Conservation (phyloP, 2,888 invertebrate genomes). For the Acutogordius australiensis region DNA sequence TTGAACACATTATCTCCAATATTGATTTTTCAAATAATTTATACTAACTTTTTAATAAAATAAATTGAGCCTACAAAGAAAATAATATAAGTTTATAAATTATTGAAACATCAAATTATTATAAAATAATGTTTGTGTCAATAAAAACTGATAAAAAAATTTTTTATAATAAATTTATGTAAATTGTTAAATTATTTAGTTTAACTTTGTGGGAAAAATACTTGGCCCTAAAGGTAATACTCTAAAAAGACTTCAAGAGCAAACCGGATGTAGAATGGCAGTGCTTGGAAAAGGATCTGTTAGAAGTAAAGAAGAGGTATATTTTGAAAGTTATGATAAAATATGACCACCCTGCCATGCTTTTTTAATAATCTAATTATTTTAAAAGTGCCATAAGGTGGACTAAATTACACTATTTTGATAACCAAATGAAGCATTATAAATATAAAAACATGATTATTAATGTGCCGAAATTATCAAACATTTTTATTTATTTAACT, state of each 20-base stretch:
- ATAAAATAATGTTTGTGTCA: too few relatives aligned
- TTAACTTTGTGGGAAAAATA: conserved; percentile 8
- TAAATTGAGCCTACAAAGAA: too few relatives aligned
- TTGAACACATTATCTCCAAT: too few relatives aligned
- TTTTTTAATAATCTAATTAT: too few relatives aligned
- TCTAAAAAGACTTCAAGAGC: conserved; percentile 1
- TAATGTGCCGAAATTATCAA: not conserved
- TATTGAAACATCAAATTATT: too few relatives aligned
- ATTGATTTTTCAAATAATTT: too few relatives aligned
- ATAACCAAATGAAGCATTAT: not conserved
- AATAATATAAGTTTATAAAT: too few relatives aligned
- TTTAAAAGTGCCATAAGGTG: not conserved
- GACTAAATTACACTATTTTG: not conserved
- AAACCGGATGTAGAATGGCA: not conserved
- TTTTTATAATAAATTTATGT: not conserved
- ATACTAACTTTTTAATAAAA: too few relatives aligned
- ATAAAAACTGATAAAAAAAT: too few relatives aligned
- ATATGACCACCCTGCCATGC: too few relatives aligned
- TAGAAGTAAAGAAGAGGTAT: conserved; percentile 9
- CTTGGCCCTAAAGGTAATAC: conserved; percentile 4
- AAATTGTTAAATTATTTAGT: not conserved
- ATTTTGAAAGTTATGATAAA: too few relatives aligned
- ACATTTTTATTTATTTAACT: not conserved
- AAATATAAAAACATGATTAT: not conserved
- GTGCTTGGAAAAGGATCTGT: conserved; percentile 5